phyloP scores from a whole-genome alignment of 2,888 invertebrate species.

The Patella caerulea region DNA sequence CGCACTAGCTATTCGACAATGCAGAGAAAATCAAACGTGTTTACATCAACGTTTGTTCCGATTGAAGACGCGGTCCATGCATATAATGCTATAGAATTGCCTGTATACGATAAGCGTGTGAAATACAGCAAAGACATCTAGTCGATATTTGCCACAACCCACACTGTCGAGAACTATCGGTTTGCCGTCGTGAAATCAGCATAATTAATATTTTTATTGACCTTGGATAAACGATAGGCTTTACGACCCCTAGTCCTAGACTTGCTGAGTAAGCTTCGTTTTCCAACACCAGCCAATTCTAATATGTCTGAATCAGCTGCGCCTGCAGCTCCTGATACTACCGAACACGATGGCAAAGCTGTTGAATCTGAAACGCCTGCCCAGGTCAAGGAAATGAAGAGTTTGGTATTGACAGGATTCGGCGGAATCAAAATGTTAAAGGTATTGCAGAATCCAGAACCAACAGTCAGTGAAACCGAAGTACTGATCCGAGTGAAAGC shows the following conservation, averaged over 20 bases:
- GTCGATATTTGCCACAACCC: too few species aligned
- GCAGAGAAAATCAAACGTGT: too few species aligned
- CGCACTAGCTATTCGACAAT: too few species aligned
- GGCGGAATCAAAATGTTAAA: constrained; percentile 89
- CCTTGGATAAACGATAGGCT: not conserved
- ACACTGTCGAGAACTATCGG: too few species aligned
- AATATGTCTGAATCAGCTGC: constrained; percentile 22
- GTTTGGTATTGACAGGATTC: constrained; percentile 87
- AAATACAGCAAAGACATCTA: too few species aligned
- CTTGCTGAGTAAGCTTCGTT: constrained; percentile 2
- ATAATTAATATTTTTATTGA: constrained; percentile 9
- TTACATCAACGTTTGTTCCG: too few species aligned
- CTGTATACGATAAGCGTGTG: too few species aligned
- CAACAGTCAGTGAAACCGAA: constrained; percentile 75
- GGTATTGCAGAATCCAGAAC: constrained; percentile 85
- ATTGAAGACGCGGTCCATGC: too few species aligned
- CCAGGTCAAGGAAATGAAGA: constrained; percentile 85
- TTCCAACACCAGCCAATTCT: not conserved
- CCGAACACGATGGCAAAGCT: constrained; percentile 28
- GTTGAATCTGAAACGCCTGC: constrained; percentile 39
- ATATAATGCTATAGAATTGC: too few species aligned
- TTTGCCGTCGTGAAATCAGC: not conserved
- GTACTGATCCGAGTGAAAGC: constrained; percentile 87
- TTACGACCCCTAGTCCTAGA: not conserved
- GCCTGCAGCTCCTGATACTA: constrained; percentile 22